Base-by-base conservation (phyloP, 2,797 vertebrate species). In the Natrix natrix region DNA sequence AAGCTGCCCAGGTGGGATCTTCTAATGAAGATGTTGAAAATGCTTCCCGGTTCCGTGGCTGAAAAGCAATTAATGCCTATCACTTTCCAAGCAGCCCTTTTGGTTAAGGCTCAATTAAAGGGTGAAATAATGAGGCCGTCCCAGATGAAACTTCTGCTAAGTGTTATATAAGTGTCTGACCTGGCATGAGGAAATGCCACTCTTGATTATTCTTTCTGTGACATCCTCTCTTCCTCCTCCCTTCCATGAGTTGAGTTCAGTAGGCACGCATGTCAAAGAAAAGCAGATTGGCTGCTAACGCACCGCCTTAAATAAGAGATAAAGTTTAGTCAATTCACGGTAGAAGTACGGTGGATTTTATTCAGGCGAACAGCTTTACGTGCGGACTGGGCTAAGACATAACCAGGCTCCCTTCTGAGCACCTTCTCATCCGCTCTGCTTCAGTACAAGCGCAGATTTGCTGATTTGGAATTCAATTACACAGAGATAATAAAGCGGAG, bases 211-310 rank as follows among this genome's bases (percentile, higher is more conserved):
- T 54, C 78, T 91, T 94, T 93, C 94, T 14, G 91, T 94, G 92
- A 92, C 92, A 87, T 63, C 24, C 56, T n/a, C 59, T 91, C 37
- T 52, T 37, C 1, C 14, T 48, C 4, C 32, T 17, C 16, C 37
- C 16, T 16, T 5, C 89, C 2, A 78, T 8, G 32, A 24, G 32
- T 94, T 94, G 96, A 97, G 90, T 96, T 94, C 97, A 91, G 86
- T 94, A 97, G 96, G 95, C 96, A 93, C 91, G 97, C 97, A 96
- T 97, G 97, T 97, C 97, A 97, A 98, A 93, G 94, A 87, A 93
- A 90, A 97, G 95, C 96, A 96, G 7, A 96, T 96, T 96, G 96
- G 94, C 94, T 95, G 96, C 94, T 91, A 92, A 91, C 95, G 95
- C 94, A 95, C 32, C 59, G 93, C 57, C 55, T 6, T 61, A 91